A percentile compares a stretch with the other conserved stretches of the same genome.
phyloP scores from a whole-genome alignment of 2,113 vertebrate species.

The Tenrec ecaudatus region DNA sequence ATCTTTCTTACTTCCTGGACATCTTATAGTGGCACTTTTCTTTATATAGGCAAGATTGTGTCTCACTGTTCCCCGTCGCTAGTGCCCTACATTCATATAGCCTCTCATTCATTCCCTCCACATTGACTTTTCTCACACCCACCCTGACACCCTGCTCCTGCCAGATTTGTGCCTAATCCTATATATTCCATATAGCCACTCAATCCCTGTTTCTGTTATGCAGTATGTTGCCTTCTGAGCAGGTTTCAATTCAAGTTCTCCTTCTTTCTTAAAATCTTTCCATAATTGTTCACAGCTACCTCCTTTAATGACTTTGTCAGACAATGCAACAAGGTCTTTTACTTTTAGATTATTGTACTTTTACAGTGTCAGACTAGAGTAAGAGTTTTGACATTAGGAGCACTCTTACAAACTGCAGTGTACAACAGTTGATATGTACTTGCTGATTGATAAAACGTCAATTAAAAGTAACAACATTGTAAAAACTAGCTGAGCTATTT shows the following conservation, averaged over 20 bases:
- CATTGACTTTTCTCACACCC: neutral
- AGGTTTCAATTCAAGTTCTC: neutral
- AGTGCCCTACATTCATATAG: neutral
- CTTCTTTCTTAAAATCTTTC: too few species aligned
- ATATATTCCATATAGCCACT: neutral
- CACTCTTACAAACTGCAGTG: neutral
- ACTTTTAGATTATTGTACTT: too few species aligned
- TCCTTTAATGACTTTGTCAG: too few species aligned
- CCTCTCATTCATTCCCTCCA: neutral
- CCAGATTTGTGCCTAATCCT: neutral
- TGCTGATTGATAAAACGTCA: neutral
- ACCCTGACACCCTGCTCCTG: neutral
- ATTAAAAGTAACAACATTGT: neutral
- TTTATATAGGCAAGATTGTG: neutral
- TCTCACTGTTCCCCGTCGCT: neutral
- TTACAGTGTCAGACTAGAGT: neutral
- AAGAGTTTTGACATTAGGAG: neutral
- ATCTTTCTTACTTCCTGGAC: neutral
- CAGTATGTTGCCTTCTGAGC: neutral
- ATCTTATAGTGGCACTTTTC: neutral
- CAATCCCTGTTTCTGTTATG: neutral
- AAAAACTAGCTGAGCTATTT: conserved; percentile 8
- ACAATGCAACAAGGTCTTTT: too few species aligned
- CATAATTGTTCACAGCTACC: too few species aligned
- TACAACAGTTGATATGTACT: neutral